These are phyloP conservation scores for Brassicogethes aeneus DNA, from an alignment of 2,888 invertebrate species.

Conservation along the genomic window DNA sequence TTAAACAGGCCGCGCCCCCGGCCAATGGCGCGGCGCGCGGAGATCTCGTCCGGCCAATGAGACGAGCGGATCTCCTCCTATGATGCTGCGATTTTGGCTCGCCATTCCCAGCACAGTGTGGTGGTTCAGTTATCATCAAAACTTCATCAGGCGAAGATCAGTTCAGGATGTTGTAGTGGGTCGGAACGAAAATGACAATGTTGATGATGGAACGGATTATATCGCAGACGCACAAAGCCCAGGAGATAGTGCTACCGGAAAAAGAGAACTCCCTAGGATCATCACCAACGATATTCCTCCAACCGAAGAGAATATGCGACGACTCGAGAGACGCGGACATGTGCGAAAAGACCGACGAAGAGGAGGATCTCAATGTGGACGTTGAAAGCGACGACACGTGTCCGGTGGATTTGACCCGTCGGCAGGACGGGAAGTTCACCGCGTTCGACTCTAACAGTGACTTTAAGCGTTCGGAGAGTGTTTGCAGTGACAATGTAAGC, in stretches of 20 bases:
- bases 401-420: constrained; percentile 41
- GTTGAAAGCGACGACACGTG: constrained; percentile 40
- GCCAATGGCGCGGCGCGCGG: constrained; percentile 17
- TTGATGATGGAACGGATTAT: constrained; percentile 43
- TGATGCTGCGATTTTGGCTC: constrained; percentile 18
- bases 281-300: constrained; percentile 31
- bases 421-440: constrained; percentile 34
- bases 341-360: constrained; percentile 34
- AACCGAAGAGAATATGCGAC: constrained; percentile 36
- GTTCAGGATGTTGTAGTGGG: too few relatives aligned
- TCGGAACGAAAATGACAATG: constrained; percentile 47
- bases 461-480: constrained; percentile 39
- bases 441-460: constrained; percentile 29
- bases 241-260: constrained; percentile 19
- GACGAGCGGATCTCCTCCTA: constrained; percentile 17
- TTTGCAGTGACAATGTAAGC: constrained; percentile 40
- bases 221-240: constrained; percentile 23
- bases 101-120: constrained; percentile 26
- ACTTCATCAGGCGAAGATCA: background rate
- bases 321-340: constrained; percentile 37
- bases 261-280: constrained; percentile 24
- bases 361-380: constrained; percentile 36
- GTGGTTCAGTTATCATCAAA: background rate
- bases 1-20: constrained; percentile 23
- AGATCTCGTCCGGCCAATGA: constrained; percentile 21